phyloP scores from a whole-genome alignment of 2,113 vertebrate species.

The Ciconia maguari region DNA sequence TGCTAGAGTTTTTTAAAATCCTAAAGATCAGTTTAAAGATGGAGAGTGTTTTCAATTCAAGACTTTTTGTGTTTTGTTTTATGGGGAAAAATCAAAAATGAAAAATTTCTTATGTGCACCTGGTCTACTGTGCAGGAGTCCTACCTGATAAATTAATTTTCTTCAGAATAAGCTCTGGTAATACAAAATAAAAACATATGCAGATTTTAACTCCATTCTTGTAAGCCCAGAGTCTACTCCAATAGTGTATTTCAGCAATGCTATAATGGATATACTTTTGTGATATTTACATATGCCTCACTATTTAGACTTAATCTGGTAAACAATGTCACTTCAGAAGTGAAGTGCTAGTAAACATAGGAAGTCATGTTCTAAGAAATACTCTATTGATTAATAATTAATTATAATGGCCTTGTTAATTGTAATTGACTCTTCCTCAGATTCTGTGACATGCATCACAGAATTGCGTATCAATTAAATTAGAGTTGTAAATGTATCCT shows the following conservation, averaged over 20 bases:
- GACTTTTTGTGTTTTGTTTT: not conserved
- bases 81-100: not conserved
- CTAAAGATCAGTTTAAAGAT: not conserved
- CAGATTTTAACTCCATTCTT: not conserved
- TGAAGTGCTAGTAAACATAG: not conserved
- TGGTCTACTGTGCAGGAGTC: not conserved
- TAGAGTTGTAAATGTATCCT: not conserved
- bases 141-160: not conserved
- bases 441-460: not conserved
- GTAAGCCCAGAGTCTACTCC: not conserved
- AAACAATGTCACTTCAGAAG: not conserved
- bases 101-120: not conserved
- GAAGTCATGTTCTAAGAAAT: not conserved
- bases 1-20: not conserved
- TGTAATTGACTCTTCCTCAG: not conserved
- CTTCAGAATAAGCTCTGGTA: not conserved
- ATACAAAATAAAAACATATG: not conserved
- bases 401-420: slow-evolving; percentile 1
- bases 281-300: not conserved
- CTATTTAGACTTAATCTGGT: not conserved
- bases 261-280: not conserved
- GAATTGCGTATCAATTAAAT: not conserved
- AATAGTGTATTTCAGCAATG: not conserved
- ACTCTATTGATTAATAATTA: not conserved
- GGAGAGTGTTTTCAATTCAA: not conserved